Base-by-base conservation (phyloP, 2,113 vertebrate species). In the Leptobrachium leishanense region DNA sequence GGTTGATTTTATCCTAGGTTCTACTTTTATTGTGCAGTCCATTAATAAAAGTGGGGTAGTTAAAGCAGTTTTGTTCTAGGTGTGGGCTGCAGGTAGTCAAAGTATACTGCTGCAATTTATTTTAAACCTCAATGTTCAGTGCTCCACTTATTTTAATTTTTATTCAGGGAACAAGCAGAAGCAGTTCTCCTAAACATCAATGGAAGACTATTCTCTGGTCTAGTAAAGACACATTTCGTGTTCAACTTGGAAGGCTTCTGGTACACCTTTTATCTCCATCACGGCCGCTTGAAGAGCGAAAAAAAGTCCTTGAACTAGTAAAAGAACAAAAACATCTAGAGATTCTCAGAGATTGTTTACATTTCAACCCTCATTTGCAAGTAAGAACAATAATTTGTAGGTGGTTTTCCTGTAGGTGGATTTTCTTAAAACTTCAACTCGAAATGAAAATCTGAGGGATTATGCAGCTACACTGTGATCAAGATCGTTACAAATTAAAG, bases 301-400 rank as follows among this genome's bases (percentile, higher is more conserved):
- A 89, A 83, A 92, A 96, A 85, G 91, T 89, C 31, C 89, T 99
- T 76, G 94, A 95, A 74, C 46, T 50, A 50, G 92, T 99, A 84
- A 85, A 73, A 9, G 96, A 98, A 85, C 88, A 94, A 54, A 94
- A 87, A 84, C 88, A 96, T 82, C 88, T 94, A 20, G 98, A 98
- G 78, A 96, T 99, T 87, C 89, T 99, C 6, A 94, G 95, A 71
- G 97, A 99, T 81, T 96, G 94, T 69, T 95, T 99, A 66, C 10
- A 59, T 59, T 59, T 59, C 13, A 97, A 92, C 75, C 91, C 94
- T 1, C 90, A 91, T 75, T 87, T 95, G 43, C 97, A 97, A 91
- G 98, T 98, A 86, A 91, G 89, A n/a, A 2, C 10, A 7, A 15
- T 63, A 9, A 31, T 50, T 50, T 72, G 2, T 57, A 11, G 20